Evolutionary conservation across 2,797 vertebrate species (phyloP).

Genomic region (Falco columbarius): DNA sequence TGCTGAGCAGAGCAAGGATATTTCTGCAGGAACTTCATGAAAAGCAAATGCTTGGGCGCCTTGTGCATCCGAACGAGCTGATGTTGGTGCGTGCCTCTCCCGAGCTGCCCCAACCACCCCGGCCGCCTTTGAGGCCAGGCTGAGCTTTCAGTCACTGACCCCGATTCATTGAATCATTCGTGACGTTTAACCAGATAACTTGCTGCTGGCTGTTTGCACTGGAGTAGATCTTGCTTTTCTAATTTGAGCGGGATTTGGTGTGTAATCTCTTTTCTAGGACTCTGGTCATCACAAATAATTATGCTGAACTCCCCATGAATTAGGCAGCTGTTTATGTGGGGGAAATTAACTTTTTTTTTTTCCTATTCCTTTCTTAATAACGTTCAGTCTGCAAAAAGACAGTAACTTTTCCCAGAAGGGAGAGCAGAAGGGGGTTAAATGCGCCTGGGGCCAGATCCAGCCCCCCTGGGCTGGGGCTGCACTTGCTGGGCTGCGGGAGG

Average conservation of each 20-base stretch:
- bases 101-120: not conserved
- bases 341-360: not conserved
- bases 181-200: not conserved
- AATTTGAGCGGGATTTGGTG: not conserved
- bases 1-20: not conserved
- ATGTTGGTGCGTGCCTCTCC: not conserved
- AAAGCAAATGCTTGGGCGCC: not conserved
- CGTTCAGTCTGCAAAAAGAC: not conserved
- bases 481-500: not conserved
- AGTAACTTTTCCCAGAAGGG: not conserved
- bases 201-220: not conserved
- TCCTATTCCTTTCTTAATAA: not conserved
- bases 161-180: fast-evolving
- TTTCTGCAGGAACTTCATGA: not conserved
- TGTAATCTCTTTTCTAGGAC: not conserved
- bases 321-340: not conserved
- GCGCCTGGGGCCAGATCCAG: not conserved
- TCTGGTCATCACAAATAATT: not conserved
- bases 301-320: not conserved
- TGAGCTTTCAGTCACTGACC: not conserved
- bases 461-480: not conserved
- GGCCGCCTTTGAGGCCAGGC: not conserved
- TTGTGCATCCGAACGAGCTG: fast-evolving
- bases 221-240: not conserved
- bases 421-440: not conserved